These are phyloP conservation scores for Actinemys pallida DNA, from an alignment of 2,113 vertebrate species.

Conservation along the genomic window DNA sequence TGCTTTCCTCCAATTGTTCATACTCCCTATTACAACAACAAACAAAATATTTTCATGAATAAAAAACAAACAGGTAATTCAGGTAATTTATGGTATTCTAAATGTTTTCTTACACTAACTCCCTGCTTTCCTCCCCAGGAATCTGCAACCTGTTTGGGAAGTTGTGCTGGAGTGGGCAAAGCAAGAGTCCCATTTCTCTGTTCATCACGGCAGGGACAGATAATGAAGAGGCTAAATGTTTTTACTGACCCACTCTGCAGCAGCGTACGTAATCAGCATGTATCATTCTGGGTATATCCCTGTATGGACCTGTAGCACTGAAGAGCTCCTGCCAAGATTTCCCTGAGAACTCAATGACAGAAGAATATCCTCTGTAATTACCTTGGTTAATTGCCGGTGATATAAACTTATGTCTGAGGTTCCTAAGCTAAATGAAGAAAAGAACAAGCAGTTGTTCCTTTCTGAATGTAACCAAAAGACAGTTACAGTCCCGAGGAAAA, in stretches of 20 bases:
- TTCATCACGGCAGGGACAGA: background rate
- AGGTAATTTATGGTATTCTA: background rate
- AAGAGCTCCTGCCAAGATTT: background rate
- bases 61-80: background rate
- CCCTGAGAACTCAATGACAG: background rate
- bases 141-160: background rate
- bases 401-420: background rate
- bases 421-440: constrained; percentile 8
- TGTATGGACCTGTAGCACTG: background rate
- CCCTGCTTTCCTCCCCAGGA: background rate
- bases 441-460: background rate
- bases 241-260: background rate
- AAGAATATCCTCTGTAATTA: background rate
- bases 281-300: background rate
- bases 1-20: background rate
- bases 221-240: background rate
- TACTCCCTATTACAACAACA: background rate
- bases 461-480: background rate
- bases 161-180: background rate
- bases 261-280: background rate
- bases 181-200: background rate
- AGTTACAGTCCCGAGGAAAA: background rate
- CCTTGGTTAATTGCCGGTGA: background rate
- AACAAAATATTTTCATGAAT: background rate
- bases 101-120: background rate